Evolutionary conservation across 2,888 invertebrate species (phyloP).

Genomic region (Bugulina stolonifera): DNA sequence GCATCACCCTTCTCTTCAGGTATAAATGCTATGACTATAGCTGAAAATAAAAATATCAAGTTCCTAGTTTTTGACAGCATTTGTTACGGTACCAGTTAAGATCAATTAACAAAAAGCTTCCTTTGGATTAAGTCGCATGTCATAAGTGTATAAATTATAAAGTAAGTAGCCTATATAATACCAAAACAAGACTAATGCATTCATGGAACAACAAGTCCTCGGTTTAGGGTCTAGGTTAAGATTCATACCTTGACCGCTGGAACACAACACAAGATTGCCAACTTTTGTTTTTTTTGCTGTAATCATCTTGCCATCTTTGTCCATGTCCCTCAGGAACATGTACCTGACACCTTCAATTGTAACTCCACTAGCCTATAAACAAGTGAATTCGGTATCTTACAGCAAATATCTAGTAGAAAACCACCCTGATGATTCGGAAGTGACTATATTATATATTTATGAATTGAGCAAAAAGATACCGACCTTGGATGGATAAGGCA

Average conservation of each 20-base stretch:
- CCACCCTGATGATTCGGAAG: no score
- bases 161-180: background rate
- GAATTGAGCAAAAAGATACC: no score
- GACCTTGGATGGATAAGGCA: no score
- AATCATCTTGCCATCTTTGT: background rate
- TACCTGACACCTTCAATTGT: background rate
- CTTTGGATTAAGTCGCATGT: no score
- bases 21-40: slow-evolving; percentile 2
- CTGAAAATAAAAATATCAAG: background rate
- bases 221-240: background rate
- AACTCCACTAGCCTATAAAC: background rate
- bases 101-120: no score
- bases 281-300: background rate
- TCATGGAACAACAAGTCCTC: background rate
- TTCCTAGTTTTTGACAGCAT: background rate
- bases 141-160: no score
- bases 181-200: background rate
- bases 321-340: slow-evolving; percentile 13
- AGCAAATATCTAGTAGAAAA: no score
- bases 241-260: background rate
- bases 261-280: background rate
- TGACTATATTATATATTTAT: no score
- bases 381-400: no score
- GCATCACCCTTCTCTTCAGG: slow-evolving; percentile 12
- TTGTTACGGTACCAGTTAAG: no score